Base-by-base conservation (phyloP, 2,888 invertebrate species). In the Volucella inflata region DNA sequence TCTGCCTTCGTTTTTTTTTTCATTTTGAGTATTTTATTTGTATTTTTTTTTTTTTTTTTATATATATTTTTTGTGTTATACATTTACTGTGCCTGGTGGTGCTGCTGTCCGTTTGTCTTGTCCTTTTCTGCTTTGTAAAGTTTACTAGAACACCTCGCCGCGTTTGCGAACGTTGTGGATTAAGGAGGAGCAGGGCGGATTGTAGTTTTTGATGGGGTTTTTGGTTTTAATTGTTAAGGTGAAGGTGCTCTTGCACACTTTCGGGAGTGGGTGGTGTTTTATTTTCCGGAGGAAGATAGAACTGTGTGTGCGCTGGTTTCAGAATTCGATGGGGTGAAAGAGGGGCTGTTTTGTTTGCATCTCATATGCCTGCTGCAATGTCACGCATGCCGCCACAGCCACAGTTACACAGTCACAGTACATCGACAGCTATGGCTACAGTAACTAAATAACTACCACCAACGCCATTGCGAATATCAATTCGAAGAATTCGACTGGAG, bases 301-400 rank as follows among this genome's bases (percentile, higher is more conserved):
- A 30, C 6, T 30, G 30, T 30, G 30, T 6, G 30, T 30, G 6
- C 30, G 4, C 30, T 59, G 40, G 8, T 42, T 59, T 40, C 12
- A n/a, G 6, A 21, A 36, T 53, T 68, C 40, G 9, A 48, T 42
- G 11, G 68, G n/a, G 17, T 14, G 46, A 48, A 60, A 53, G 21
- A 57, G 21, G 53, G 59, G 64, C n/a, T 21, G 60, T 38, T 62
- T 65, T 75, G 68, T 77, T 68, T 77, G 81, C 70, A 76, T 72
- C 30, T 6, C 38, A 59, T 74, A 72, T 57, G 72, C 74, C 44
- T 65, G 79, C 64, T 75, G 64, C 53, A 83, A 65, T 87, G 87
- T 87, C 87, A 88, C 87, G 87, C 87, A 87, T 87, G 87, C 87
- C 87, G 87, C 83, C 75, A 80, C 84, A 84, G 87, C 83, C 75